Conservation (phyloP, 1,140 invertebrate species). For the Hirudo medicinalis region DNA sequence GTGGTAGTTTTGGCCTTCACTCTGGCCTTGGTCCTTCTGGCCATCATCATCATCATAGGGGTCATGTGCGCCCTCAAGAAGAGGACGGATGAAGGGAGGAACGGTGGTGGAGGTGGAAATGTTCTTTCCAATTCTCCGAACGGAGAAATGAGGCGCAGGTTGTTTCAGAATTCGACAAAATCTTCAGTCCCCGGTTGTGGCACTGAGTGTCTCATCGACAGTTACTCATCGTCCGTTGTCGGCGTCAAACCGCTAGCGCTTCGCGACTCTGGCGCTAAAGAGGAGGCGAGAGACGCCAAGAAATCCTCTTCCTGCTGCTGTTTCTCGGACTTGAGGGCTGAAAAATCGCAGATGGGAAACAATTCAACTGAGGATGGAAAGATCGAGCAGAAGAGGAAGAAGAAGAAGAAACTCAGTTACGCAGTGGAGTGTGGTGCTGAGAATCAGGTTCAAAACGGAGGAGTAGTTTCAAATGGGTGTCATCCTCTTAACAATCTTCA, state of each 20-base stretch:
- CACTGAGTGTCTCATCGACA: not conserved
- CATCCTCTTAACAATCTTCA: no score
- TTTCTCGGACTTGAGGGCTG: not conserved
- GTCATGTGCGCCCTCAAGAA: slow-evolving; percentile 10
- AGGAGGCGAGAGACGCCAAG: not conserved
- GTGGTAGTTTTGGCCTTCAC: slow-evolving; percentile 15
- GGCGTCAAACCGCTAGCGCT: not conserved
- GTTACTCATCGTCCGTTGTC: not conserved
- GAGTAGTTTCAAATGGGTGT: no score
- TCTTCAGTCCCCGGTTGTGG: not conserved
- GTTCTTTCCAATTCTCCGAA: not conserved
- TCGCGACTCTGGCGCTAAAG: not conserved
- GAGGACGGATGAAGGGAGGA: not conserved
- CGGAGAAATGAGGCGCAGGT: not conserved
- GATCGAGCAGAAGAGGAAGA: no score
- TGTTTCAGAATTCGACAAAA: not conserved
- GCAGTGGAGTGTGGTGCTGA: no score
- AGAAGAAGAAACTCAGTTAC: no score
- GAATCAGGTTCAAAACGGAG: no score
- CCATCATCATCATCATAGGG: slow-evolving; percentile 10
- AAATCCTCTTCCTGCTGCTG: not conserved
- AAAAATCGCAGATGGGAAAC: no score
- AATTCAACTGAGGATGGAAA: no score
- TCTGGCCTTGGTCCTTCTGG: slow-evolving; percentile 14
- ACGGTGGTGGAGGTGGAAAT: not conserved